Evolutionary conservation across 2,888 invertebrate genomes (phyloP).

Genomic region (Unio pictorum): DNA sequence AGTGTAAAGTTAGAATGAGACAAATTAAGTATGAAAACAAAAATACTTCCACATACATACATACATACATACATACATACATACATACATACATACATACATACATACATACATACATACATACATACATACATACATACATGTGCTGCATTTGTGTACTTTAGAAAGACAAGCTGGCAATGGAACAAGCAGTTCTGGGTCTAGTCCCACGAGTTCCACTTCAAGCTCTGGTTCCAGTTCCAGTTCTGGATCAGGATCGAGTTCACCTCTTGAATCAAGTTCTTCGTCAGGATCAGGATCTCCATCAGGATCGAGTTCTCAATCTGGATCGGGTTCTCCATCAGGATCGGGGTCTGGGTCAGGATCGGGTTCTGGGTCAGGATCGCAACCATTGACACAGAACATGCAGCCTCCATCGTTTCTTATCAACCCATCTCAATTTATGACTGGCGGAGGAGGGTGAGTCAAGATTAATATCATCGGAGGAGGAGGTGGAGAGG

Average conservation of each 20-base stretch:
- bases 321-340: background rate
- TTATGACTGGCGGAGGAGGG: slow-evolving; percentile 17
- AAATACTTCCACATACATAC: no score
- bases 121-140: no score
- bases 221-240: slow-evolving; percentile 1
- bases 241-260: slow-evolving; percentile 3
- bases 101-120: no score
- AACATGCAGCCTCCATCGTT: slow-evolving; percentile 44
- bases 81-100: no score
- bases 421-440: slow-evolving; percentile 34
- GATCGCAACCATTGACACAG: slow-evolving; percentile 23
- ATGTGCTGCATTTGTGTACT: background rate
- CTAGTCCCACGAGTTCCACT: background rate
- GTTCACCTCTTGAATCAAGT: background rate
- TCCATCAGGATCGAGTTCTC: background rate
- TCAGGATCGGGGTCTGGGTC: slow-evolving; percentile 5
- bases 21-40: no score
- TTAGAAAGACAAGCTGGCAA: slow-evolving; percentile 3
- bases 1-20: no score
- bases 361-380: slow-evolving; percentile 11
- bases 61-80: no score
- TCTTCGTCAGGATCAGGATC: background rate
- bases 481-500: no score
- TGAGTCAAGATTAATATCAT: no score
- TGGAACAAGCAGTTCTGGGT: slow-evolving; percentile 1